These are phyloP conservation scores for Echiichthys vipera DNA, from an alignment of 2,797 vertebrate species.

Conservation along the genomic window DNA sequence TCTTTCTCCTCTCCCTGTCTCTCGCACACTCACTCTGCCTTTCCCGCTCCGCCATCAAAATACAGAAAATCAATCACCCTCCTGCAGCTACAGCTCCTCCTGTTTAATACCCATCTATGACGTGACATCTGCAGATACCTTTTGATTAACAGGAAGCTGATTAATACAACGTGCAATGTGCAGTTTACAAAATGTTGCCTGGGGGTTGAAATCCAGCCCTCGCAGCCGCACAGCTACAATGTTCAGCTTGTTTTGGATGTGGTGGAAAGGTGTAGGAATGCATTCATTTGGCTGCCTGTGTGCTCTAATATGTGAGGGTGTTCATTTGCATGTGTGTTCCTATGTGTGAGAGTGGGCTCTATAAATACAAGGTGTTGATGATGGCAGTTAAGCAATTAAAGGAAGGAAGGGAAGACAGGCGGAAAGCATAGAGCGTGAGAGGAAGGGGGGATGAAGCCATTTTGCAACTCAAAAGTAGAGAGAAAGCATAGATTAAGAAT, in stretches of 20 bases:
- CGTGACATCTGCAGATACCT: conserved; percentile 54
- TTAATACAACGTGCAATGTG: conserved; percentile 46
- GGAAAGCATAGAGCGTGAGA: conserved; percentile 21
- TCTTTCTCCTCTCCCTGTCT: conserved; percentile 48
- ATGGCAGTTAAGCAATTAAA: conserved; percentile 63
- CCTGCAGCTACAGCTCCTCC: conserved; percentile 56
- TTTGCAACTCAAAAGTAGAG: conserved; percentile 33
- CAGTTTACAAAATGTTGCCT: conserved; percentile 55
- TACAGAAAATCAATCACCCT: conserved; percentile 67
- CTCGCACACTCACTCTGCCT: conserved; percentile 46
- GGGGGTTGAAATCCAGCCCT: conserved; percentile 10
- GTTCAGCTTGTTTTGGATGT: neutral
- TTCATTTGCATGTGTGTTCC: conserved; percentile 68
- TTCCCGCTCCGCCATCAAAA: conserved; percentile 54
- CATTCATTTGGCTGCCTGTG: conserved; percentile 18
- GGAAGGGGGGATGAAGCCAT: conserved; percentile 40
- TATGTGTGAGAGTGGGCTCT: conserved; percentile 69
- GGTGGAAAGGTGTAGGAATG: conserved; percentile 41
- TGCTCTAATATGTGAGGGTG: conserved; percentile 40
- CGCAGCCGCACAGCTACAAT: conserved; percentile 1
- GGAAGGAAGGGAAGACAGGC: conserved; percentile 38
- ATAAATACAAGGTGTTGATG: conserved; percentile 82
- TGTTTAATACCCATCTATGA: conserved; percentile 55
- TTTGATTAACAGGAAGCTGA: conserved; percentile 67
- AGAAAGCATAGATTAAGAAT: conserved; percentile 51